Percentiles rank a stretch among this genome's conserved stretches.
Conservation (phyloP, 2,888 invertebrate genomes). For the Drosophila ustulata region DNA sequence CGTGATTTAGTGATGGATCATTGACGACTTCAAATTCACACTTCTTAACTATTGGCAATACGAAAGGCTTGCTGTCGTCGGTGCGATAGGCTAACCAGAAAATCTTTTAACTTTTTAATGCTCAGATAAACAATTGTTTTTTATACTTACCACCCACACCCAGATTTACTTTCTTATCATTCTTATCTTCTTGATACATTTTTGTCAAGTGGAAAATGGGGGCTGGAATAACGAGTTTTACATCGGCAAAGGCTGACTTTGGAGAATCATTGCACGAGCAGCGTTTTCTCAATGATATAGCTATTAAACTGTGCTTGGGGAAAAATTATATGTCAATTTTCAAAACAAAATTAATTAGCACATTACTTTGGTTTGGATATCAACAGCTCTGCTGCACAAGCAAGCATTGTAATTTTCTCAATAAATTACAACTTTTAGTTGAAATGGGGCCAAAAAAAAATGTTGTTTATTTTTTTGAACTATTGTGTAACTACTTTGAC, state of each 20-base stretch:
- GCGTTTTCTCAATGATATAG: not conserved
- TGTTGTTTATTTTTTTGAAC: not conserved
- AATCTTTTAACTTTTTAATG: too few species aligned
- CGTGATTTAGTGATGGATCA: slow-evolving; percentile 26
- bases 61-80: slow-evolving; percentile 24
- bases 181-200: slow-evolving; percentile 13
- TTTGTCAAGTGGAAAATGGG: slow-evolving; percentile 29
- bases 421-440: not conserved
- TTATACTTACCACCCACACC: slow-evolving; percentile 34
- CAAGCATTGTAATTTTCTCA: not conserved
- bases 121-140: not conserved
- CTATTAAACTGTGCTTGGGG: not conserved
- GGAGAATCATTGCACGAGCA: not conserved
- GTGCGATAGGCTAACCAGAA: slow-evolving; percentile 41
- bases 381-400: not conserved
- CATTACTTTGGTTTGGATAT: slow-evolving; percentile 10
- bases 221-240: slow-evolving; percentile 12
- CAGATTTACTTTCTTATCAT: slow-evolving; percentile 38
- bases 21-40: slow-evolving; percentile 24
- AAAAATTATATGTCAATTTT: not conserved
- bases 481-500: not conserved
- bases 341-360: not conserved
- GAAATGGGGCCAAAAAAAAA: not conserved
- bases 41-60: slow-evolving; percentile 32
- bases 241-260: slow-evolving; percentile 5